Base-by-base conservation (phyloP, 2,888 invertebrate genomes). In the Caenorhabditis imperialis region DNA sequence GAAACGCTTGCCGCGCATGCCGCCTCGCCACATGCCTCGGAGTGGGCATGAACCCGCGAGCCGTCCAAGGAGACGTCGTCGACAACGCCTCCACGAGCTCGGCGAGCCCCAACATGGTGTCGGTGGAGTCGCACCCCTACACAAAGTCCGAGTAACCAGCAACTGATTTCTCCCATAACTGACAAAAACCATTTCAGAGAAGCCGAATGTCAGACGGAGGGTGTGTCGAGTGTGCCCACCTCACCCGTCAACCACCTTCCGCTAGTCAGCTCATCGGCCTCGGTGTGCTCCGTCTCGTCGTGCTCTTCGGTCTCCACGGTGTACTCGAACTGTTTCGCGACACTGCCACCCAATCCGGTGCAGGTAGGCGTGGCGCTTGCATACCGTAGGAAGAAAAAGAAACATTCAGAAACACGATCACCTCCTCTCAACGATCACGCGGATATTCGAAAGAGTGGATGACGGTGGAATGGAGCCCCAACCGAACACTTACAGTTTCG, bases 31-130 rank as follows among this genome's bases (percentile, higher is more conserved):
- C 57, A 30, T 81, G 81, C 50, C 53, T 82, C 1, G 57, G 73
- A 55, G 77, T 82, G 14, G 82, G 82, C 50, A 82, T 82, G 82
- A 82, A 82, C 57, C 81, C 82, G 7, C 67, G 81, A 30, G 82
- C 82, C n/a, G 82, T 82, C 14, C 82, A 82, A 47, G 72, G 72
- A 16, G 74, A 79, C 25, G 38, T 38, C 5, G 44, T 40, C 18
- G 61, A 55, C 25, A 53, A 45, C 0, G 61, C 62, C 14, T 57
- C 62, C 6, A 71, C 71, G 16, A 58, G 63, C 25, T 72, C 63
- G 10, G 44, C 58, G n/a, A 62, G 54, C 18, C 60, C 48, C 20
- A 61, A 61, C 18, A 20, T 55, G 18, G 42, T 63, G 38, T 71
- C 72, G 33, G 58, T 42, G 16, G 60, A 51, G 23, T 12, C 37